phyloP scores from a whole-genome alignment of 2,888 invertebrate genomes.

The Azorinus chamasolen region DNA sequence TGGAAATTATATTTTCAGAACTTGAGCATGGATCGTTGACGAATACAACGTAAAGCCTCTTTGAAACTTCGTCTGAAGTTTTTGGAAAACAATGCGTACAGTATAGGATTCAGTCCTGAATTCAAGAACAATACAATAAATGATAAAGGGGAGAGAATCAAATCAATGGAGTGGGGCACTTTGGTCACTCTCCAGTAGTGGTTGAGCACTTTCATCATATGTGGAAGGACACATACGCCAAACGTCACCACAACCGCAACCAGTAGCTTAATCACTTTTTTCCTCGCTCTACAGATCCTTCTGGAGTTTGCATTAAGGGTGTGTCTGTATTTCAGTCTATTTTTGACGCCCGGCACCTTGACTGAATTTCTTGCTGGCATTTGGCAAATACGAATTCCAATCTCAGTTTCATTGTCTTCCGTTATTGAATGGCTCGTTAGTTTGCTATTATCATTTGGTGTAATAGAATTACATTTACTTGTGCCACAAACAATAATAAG shows the following conservation, averaged over 20 bases:
- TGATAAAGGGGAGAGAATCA: conserved; percentile 92
- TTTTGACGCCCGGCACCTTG: too few species aligned
- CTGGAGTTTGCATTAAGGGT: conserved; percentile 35
- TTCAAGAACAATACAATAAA: conserved; percentile 96
- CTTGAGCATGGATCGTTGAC: conserved; percentile 1
- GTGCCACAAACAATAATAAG: too few species aligned
- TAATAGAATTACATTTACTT: too few species aligned
- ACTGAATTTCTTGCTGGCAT: too few species aligned
- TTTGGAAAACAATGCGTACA: conserved; percentile 95
- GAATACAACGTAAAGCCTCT: conserved; percentile 89
- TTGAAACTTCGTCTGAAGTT: conserved; percentile 95
- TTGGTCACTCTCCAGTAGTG: conserved; percentile 91
- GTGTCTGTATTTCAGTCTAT: conserved; percentile 17
- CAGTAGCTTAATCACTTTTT: conserved; percentile 94
- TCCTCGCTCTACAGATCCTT: conserved; percentile 32
- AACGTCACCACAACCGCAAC: conserved; percentile 96
- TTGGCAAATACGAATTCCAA: not conserved
- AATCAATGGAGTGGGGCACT: conserved; percentile 84
- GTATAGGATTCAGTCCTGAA: conserved; percentile 95
- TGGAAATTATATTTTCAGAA: too few species aligned
- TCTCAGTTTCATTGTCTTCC: too few species aligned
- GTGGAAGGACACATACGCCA: conserved; percentile 95
- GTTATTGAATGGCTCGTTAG: too few species aligned
- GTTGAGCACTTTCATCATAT: conserved; percentile 92
- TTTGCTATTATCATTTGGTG: too few species aligned